Evolutionary conservation across 2,888 invertebrate species (phyloP), one percentile per base, ranked within the genome.

Genomic region (Protodeltote pygarga): DNA sequence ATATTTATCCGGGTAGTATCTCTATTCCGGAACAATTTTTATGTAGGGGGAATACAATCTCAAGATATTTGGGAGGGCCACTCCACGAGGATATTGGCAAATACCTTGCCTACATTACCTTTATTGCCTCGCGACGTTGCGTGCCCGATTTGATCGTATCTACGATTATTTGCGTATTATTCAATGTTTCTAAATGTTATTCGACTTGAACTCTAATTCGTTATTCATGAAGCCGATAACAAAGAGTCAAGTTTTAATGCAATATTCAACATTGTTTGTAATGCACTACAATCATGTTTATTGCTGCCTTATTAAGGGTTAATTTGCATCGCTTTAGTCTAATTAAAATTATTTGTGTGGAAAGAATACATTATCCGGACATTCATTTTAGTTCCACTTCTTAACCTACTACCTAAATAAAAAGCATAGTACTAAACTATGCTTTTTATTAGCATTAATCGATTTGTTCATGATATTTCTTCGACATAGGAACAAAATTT

Each of bases 1-100:
- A 91, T 91, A 92, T 91, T 91, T 92, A 92, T 92, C 91, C 88
- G 89, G 88, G 85, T 87, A 90, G 87, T 92, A 90, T 91, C 91
- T 92, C 89, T 89, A 91, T 91, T 87, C 86, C 83, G 87, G 89
- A 89, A 90, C 91, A 90, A 91, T 91, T 91, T 91, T 91, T 90
- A 89, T 90, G 85, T 89, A 87, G 88, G 89, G 89, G 87, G 87
- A 88, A 88, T 87, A 90, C 90, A 89, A 91, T 91, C 87, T 91
- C 81, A 81, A 89, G 88, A 88, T 91, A 89, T 91, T 89, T 82
- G 88, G 85, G 87, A 87, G 89, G 89, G 86, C 90, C 89, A 91
- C 90, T 91, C 88, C 76, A 83, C 83, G 78, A 75, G 81, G 84
- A 89, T 91, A 91, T 91, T 90, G 91, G 88, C 89, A 89, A 90